Evolutionary conservation across 2,888 invertebrate genomes (phyloP).

Genomic region (Cordilura impudica): DNA sequence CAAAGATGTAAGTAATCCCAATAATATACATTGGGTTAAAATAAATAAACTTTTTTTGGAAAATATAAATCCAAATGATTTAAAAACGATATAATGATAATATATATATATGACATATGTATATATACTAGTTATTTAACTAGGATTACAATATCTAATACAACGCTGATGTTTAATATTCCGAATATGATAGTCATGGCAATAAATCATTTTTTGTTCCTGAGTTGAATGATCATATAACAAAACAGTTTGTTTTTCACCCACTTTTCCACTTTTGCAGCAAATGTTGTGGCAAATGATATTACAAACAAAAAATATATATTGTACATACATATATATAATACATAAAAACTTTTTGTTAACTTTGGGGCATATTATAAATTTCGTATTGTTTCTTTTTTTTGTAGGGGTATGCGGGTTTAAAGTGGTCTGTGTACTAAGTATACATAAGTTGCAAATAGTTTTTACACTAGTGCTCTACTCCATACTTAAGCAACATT

Average conservation of each 20-base stretch:
- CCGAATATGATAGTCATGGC: constrained; percentile 11
- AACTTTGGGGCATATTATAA: constrained; percentile 3
- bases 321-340: no score
- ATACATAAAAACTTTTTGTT: constrained; percentile 21
- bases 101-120: no score
- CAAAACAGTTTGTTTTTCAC: constrained; percentile 36
- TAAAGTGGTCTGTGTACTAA: background rate
- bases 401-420: constrained; percentile 25
- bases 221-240: constrained; percentile 36
- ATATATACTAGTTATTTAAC: background rate
- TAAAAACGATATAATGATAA: no score
- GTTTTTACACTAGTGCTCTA: background rate
- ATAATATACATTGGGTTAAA: no score
- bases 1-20: no score
- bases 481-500: constrained; percentile 1
- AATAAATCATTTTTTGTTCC: constrained; percentile 40
- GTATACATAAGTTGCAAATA: background rate
- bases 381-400: background rate
- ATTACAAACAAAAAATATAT: no score
- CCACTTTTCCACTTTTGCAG: constrained; percentile 28
- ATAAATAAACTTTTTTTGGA: no score
- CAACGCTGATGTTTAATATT: constrained; percentile 18
- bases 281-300: constrained; percentile 9
- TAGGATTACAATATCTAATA: constrained; percentile 19
- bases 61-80: no score